Percentiles rank a stretch among this genome's conserved stretches.
Evolutionary conservation across 2,113 vertebrate species (phyloP).

Genomic region (Struthidea cinerea): DNA sequence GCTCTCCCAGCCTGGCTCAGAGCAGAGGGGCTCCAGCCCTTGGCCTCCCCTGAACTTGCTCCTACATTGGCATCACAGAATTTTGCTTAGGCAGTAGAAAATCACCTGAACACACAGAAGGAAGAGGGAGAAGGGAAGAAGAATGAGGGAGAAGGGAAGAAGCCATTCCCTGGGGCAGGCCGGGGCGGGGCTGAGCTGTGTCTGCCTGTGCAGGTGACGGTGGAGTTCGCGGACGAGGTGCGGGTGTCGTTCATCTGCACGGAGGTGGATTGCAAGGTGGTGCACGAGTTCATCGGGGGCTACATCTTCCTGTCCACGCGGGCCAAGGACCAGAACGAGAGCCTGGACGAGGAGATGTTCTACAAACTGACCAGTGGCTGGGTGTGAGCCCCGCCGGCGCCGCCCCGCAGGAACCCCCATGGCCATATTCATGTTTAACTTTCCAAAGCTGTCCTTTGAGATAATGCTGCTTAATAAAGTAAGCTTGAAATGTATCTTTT

Average conservation of each 20-base stretch:
- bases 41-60: fast-evolving
- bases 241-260: constrained; percentile 92
- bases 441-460: constrained; percentile 73
- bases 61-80: fast-evolving
- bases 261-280: constrained; percentile 96
- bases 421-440: constrained; percentile 72
- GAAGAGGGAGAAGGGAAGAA: fast-evolving
- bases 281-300: constrained; percentile 97
- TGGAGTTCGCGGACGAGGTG: constrained; percentile 95
- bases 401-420: constrained; percentile 17
- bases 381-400: constrained; percentile 78
- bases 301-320: constrained; percentile 98
- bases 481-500: constrained; percentile 77
- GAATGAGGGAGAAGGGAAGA: fast-evolving
- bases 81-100: fast-evolving
- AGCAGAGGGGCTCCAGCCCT: neutral
- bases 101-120: fast-evolving
- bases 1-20: neutral
- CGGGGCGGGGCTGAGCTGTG: fast-evolving
- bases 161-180: fast-evolving
- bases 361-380: constrained; percentile 99
- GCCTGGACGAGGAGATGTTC: constrained; percentile 99
- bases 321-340: constrained; percentile 98
- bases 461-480: constrained; percentile 83
- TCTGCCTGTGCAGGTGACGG: constrained; percentile 81